phyloP scores from a whole-genome alignment of 1,140 invertebrate species.

The Pseudobourletiella spinata region DNA sequence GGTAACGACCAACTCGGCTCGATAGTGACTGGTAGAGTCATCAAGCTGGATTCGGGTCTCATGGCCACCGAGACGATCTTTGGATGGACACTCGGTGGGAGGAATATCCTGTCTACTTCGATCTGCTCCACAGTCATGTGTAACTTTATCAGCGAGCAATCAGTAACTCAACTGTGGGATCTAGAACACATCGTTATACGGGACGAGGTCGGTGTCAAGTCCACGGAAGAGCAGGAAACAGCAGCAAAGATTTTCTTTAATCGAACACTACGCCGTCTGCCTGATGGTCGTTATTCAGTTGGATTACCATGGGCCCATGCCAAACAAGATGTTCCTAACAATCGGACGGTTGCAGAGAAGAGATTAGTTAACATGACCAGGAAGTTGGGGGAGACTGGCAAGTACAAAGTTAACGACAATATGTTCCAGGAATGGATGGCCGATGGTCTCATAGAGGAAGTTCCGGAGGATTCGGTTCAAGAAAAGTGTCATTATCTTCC shows the following conservation, averaged over 20 bases:
- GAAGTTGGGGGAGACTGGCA: constrained; percentile 31
- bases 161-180: constrained; percentile 40
- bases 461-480: constrained; percentile 15
- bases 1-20: constrained; percentile 3
- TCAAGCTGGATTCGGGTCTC: constrained; percentile 35
- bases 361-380: constrained; percentile 27
- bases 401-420: constrained; percentile 37
- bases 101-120: too few species aligned
- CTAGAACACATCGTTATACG: constrained; percentile 40
- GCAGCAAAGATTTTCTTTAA: constrained; percentile 36
- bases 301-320: constrained; percentile 38
- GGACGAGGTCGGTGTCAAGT: constrained; percentile 38
- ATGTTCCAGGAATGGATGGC: constrained; percentile 38
- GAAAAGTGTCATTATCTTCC: too few species aligned
- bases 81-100: constrained; percentile 39
- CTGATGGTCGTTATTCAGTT: constrained; percentile 37
- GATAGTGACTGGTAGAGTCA: constrained; percentile 32
- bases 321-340: constrained; percentile 31
- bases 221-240: constrained; percentile 30
- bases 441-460: constrained; percentile 37
- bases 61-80: constrained; percentile 38
- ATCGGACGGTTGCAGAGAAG: constrained; percentile 31
- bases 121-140: too few species aligned
- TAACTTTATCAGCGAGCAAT: too few species aligned
- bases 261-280: constrained; percentile 33